These are phyloP conservation scores for Rhimphoctona megacephalus DNA, from an alignment of 2,888 invertebrate species.

Conservation along the genomic window DNA sequence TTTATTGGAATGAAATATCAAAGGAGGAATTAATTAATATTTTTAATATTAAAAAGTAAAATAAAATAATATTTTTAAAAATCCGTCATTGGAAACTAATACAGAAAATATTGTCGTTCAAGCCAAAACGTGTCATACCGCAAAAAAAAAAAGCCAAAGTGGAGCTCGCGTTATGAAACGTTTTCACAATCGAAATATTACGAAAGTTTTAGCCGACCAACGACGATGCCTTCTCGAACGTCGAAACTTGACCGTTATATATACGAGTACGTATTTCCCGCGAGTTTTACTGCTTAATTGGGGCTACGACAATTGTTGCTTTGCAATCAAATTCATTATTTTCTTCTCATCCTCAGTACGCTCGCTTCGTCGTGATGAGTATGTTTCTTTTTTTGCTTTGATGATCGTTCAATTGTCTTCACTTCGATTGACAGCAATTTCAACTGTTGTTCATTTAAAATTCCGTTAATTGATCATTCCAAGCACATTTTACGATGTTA, in stretches of 20 bases:
- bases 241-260: constrained; percentile 12
- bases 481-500: constrained; percentile 28
- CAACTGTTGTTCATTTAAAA: background rate
- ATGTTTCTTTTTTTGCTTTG: constrained; percentile 8
- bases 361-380: background rate
- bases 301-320: constrained; percentile 52
- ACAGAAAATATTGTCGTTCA: background rate
- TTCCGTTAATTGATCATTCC: constrained; percentile 46
- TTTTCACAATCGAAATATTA: constrained; percentile 57
- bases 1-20: too few species aligned
- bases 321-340: constrained; percentile 58
- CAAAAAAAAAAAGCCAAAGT: constrained; percentile 17
- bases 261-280: background rate
- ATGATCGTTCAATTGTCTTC: constrained; percentile 29
- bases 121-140: background rate
- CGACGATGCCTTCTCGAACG: constrained; percentile 17
- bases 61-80: background rate
- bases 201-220: constrained; percentile 1
- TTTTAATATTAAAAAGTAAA: background rate
- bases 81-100: background rate
- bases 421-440: constrained; percentile 3
- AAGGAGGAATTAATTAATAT: background rate
- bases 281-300: constrained; percentile 60
- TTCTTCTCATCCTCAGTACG: constrained; percentile 11
- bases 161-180: constrained; percentile 48